Percentiles rank a stretch among this genome's conserved stretches.
phyloP scores from a whole-genome alignment of 2,888 invertebrate genomes.

The Drosophila pseudotalamancana region DNA sequence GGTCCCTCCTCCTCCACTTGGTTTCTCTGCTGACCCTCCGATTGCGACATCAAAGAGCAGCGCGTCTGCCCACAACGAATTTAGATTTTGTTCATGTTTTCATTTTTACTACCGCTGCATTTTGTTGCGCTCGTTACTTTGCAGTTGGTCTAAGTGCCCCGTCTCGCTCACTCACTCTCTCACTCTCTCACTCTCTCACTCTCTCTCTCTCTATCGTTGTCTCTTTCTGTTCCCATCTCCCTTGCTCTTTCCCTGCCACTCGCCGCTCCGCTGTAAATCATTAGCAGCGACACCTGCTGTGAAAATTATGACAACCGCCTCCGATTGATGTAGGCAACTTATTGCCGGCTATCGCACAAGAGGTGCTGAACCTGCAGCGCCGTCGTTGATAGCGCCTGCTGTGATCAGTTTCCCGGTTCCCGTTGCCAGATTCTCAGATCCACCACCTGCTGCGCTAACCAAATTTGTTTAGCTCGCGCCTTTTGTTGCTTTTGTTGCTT shows the following conservation, averaged over 20 bases:
- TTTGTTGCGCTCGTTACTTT: constrained; percentile 31
- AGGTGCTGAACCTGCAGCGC: constrained; percentile 80
- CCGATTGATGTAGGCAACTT: constrained; percentile 78
- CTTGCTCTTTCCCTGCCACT: constrained; percentile 8
- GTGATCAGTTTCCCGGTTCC: constrained; percentile 28
- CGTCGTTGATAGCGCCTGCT: constrained; percentile 75
- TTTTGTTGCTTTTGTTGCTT: constrained; percentile 8
- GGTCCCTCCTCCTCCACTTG: constrained; percentile 1
- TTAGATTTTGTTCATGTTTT: constrained; percentile 61
- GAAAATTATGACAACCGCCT: constrained; percentile 83
- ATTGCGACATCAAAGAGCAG: constrained; percentile 48
- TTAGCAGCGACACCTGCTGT: constrained; percentile 82
- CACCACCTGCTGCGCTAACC: constrained; percentile 65
- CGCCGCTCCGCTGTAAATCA: constrained; percentile 66
- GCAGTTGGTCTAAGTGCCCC: constrained; percentile 19
- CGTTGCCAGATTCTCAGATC: constrained; percentile 5
- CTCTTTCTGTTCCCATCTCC: too few relatives aligned
- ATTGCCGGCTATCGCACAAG: constrained; percentile 71
- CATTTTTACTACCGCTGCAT: constrained; percentile 55
- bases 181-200: background rate
- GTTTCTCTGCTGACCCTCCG: constrained; percentile 1
- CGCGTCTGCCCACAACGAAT: constrained; percentile 67
- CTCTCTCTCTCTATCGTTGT: too few relatives aligned
- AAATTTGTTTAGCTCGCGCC: constrained; percentile 74
- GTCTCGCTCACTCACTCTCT: background rate